Evolutionary conservation across 2,113 vertebrate genomes (phyloP).

Genomic region (Puffinus mauretanicus): DNA sequence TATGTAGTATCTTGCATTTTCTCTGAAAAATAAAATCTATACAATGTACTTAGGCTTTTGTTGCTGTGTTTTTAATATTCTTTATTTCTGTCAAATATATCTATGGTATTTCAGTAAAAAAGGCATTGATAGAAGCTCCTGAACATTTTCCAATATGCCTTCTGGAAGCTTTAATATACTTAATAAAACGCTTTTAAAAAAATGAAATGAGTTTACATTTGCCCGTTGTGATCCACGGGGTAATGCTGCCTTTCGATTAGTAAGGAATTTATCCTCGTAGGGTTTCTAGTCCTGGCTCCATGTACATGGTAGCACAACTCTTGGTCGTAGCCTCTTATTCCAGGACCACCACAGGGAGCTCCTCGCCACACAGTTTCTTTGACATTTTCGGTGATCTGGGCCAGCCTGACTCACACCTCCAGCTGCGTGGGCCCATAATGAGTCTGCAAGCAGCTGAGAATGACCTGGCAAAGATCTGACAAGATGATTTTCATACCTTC

Average conservation of each 20-base stretch:
- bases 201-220: background rate
- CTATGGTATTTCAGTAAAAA: background rate
- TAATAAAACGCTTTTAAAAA: background rate
- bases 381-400: background rate
- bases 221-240: background rate
- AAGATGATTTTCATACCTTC: background rate
- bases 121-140: background rate
- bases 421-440: background rate
- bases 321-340: background rate
- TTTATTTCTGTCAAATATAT: background rate
- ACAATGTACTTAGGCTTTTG: background rate
- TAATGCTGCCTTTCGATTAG: background rate
- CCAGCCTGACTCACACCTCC: background rate
- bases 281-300: background rate
- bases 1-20: background rate
- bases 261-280: background rate
- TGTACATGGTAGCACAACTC: rapidly evolving
- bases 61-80: background rate
- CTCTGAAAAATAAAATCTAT: background rate
- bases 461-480: background rate
- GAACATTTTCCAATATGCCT: background rate
- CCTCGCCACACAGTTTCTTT: background rate
- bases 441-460: background rate
- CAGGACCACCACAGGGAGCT: background rate
- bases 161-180: background rate